Conservation (phyloP, 2,888 invertebrate species). For the Nebria salina region DNA sequence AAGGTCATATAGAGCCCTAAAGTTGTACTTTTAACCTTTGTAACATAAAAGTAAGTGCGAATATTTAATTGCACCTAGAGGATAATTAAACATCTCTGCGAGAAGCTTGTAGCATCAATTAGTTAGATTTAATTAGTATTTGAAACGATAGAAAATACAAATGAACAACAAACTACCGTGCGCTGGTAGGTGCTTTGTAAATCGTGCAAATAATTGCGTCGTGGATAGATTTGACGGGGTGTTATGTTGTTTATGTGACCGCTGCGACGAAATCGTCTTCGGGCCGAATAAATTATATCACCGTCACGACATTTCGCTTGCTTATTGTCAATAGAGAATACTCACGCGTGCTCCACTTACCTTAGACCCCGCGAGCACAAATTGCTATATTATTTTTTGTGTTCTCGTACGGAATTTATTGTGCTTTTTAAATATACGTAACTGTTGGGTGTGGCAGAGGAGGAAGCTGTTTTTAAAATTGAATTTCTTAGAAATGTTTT, state of each 20-base stretch:
- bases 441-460: not conserved
- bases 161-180: not conserved
- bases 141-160: not conserved
- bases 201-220: constrained; percentile 10
- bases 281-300: constrained; percentile 32
- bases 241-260: constrained; percentile 8
- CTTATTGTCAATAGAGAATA: constrained; percentile 10
- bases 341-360: constrained; percentile 14
- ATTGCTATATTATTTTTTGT: not conserved
- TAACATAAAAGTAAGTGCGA: not conserved
- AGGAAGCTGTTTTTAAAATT: no score
- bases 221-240: constrained; percentile 6
- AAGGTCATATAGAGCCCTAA: no score
- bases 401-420: not conserved
- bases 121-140: not conserved
- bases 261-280: not conserved
- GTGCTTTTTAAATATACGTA: not conserved
- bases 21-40: no score
- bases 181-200: not conserved
- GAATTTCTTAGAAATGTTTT: no score
- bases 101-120: not conserved
- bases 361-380: not conserved
- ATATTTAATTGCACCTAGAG: not conserved
- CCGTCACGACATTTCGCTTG: constrained; percentile 21
- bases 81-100: not conserved